phyloP scores from a whole-genome alignment of 2,797 vertebrate species.

The Sphaeramia orbicularis region DNA sequence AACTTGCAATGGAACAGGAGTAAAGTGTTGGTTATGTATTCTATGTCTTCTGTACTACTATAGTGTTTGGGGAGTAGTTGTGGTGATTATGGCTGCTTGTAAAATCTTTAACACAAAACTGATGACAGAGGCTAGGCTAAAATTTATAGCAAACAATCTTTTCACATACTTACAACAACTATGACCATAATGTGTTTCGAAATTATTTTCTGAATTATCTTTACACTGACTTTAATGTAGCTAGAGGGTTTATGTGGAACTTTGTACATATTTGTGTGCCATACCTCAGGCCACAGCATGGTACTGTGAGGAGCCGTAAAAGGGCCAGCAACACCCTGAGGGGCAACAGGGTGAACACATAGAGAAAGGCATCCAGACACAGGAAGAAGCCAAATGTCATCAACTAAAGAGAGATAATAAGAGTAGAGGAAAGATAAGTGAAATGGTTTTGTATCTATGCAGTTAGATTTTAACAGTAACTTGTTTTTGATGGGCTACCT shows the following conservation, averaged over 20 bases:
- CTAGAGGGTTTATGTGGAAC: not conserved
- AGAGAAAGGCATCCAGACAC: conserved; percentile 98
- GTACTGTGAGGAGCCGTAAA: conserved; percentile 91
- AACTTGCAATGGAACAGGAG: no score
- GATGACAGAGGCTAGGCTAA: no score
- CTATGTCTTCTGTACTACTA: no score
- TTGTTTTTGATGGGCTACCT: conserved; percentile 83
- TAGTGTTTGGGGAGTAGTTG: no score
- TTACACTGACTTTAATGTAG: not conserved
- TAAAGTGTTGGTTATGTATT: no score
- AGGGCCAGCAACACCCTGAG: conserved; percentile 94
- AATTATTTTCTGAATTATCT: no score
- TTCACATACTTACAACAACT: no score
- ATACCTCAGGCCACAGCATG: conserved; percentile 96
- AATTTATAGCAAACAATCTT: no score
- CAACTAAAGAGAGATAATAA: conserved; percentile 81
- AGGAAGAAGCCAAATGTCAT: conserved; percentile 99
- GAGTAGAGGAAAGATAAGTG: conserved; percentile 4
- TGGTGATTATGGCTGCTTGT: no score
- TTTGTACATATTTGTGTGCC: not conserved
- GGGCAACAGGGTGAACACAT: conserved; percentile 97
- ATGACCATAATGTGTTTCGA: no score
- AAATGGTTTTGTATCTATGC: not conserved
- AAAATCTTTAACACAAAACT: no score
- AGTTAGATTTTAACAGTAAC: not conserved